Percentiles rank a stretch among this genome's conserved stretches.
These are phyloP conservation scores for Brassicogethes aeneus DNA, from an alignment of 2,888 invertebrate species.

Conservation along the genomic window DNA sequence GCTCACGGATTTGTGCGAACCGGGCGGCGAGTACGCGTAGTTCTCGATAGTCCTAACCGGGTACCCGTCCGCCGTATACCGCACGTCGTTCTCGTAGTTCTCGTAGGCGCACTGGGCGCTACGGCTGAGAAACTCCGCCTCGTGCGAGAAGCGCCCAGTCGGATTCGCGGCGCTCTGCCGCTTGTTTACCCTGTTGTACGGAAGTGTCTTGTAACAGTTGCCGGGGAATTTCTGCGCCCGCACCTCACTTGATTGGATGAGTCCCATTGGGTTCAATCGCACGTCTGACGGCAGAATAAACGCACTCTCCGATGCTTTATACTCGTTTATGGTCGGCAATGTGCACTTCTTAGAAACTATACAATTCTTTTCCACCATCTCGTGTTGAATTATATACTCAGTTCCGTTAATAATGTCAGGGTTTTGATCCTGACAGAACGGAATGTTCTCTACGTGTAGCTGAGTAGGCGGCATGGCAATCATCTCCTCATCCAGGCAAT, in stretches of 20 bases:
- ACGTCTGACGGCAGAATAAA: slow-evolving; percentile 59
- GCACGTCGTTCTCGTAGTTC: slow-evolving; percentile 50
- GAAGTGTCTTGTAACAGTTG: slow-evolving; percentile 66
- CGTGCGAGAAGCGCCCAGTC: slow-evolving; percentile 36
- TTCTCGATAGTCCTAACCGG: slow-evolving; percentile 45
- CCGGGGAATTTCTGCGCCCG: slow-evolving; percentile 24
- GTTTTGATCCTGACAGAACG: slow-evolving; percentile 57
- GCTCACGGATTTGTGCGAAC: slow-evolving; percentile 17
- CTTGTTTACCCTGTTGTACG: slow-evolving; percentile 57
- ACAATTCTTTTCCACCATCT: slow-evolving; percentile 12
- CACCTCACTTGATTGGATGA: slow-evolving; percentile 44
- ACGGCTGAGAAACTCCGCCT: slow-evolving; percentile 19
- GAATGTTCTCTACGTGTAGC: slow-evolving; percentile 48
- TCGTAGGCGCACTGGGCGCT: slow-evolving; percentile 41
- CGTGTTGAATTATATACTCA: slow-evolving; percentile 45
- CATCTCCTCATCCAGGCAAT: slow-evolving; percentile 26
- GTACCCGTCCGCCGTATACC: slow-evolving; percentile 75
- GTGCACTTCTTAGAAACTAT: slow-evolving; percentile 10
- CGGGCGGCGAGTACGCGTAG: slow-evolving; percentile 36
- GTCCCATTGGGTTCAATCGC: slow-evolving; percentile 66
- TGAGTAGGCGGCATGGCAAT: slow-evolving; percentile 37
- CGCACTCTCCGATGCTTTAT: slow-evolving; percentile 2
- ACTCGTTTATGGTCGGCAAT: slow-evolving; percentile 9
- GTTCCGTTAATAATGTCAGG: slow-evolving; percentile 74
- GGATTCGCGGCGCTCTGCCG: slow-evolving; percentile 46